Conservation (phyloP, 2,888 invertebrate genomes). For the Nycteola revayana region DNA sequence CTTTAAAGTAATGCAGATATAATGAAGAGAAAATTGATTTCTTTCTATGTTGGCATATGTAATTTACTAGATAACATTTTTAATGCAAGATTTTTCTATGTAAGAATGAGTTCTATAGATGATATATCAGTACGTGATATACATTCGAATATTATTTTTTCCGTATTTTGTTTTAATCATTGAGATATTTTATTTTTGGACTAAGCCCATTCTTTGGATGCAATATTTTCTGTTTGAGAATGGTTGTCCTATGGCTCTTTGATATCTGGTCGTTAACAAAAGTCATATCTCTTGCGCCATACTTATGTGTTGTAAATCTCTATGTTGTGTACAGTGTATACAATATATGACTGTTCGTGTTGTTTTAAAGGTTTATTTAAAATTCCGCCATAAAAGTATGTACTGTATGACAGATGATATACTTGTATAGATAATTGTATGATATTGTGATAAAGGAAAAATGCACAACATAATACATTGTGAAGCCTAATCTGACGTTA, state of each 20-base stretch:
- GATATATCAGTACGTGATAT: too few species aligned
- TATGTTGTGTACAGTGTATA: constrained; percentile 35
- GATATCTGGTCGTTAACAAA: constrained; percentile 24
- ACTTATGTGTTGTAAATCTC: constrained; percentile 27
- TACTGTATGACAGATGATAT: constrained; percentile 67
- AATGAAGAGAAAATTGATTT: too few species aligned
- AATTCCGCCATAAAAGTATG: constrained; percentile 50
- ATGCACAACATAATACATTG: constrained; percentile 76
- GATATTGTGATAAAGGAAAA: constrained; percentile 76
- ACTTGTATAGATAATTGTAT: constrained; percentile 65
- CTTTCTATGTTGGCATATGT: too few species aligned
- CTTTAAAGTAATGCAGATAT: too few species aligned
- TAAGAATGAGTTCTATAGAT: too few species aligned
- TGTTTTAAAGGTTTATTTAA: constrained; percentile 55
- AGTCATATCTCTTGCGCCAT: constrained; percentile 31
- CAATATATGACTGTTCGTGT: constrained; percentile 38
- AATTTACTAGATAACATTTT: too few species aligned
- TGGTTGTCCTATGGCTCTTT: constrained; percentile 9
- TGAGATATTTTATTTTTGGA: neutral
- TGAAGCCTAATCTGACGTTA: constrained; percentile 73
- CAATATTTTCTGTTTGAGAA: constrained; percentile 23
- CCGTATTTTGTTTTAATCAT: too few species aligned
- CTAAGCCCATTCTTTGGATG: constrained; percentile 18
- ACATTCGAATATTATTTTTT: too few species aligned
- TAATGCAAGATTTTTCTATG: too few species aligned